Conservation (phyloP, 2,888 invertebrate genomes). For the Quadroppia sp. region DNA sequence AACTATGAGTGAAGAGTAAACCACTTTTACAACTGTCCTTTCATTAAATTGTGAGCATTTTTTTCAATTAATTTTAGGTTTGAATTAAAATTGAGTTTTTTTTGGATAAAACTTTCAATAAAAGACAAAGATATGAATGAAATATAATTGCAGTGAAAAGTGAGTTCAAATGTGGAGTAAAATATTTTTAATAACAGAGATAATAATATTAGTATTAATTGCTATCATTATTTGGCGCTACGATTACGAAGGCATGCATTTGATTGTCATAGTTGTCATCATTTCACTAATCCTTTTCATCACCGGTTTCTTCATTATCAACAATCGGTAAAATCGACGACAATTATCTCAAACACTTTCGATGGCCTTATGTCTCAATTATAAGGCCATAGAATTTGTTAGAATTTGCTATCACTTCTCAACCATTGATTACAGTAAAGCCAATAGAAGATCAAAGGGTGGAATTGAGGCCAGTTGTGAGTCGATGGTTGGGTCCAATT, state of each 20-base stretch:
- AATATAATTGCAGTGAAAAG: background rate
- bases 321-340: background rate
- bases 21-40: background rate
- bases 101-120: background rate
- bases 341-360: too few relatives aligned
- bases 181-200: background rate
- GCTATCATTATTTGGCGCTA: background rate
- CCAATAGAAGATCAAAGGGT: background rate
- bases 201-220: slow-evolving; percentile 15
- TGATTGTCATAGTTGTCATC: background rate
- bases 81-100: too few relatives aligned
- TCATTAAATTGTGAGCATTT: too few relatives aligned
- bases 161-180: slow-evolving; percentile 26
- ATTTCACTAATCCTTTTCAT: background rate
- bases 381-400: too few relatives aligned
- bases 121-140: background rate
- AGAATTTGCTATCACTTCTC: too few relatives aligned
- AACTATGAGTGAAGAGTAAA: background rate
- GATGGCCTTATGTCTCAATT: too few relatives aligned
- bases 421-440: too few relatives aligned
- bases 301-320: background rate
- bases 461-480: slow-evolving; percentile 33
- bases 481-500: background rate
- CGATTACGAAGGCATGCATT: slow-evolving; percentile 8
- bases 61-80: too few relatives aligned